Evolutionary conservation across 2,797 vertebrate genomes (phyloP).

Genomic region (Protosalanx chinensis): DNA sequence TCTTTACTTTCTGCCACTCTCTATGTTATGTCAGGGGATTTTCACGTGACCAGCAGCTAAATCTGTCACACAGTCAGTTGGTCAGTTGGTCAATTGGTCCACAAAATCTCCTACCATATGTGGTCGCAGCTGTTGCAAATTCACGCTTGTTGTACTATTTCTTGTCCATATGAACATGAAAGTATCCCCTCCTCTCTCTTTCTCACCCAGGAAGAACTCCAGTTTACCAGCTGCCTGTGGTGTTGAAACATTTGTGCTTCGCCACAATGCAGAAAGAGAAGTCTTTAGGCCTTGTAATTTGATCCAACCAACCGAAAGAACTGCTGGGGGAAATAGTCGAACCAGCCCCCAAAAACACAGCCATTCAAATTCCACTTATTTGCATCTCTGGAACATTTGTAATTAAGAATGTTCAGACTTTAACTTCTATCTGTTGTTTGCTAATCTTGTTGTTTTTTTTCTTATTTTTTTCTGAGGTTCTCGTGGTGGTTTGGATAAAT

Average conservation of each 20-base stretch:
- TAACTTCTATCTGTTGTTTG: background rate
- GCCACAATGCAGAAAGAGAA: background rate
- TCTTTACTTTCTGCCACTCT: no score
- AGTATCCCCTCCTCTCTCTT: background rate
- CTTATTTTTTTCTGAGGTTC: background rate
- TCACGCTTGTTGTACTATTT: no score
- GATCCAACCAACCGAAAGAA: slow-evolving; percentile 11
- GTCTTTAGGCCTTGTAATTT: background rate
- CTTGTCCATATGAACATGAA: background rate
- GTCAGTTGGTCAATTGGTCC: no score
- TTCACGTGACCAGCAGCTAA: no score
- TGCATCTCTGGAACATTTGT: background rate
- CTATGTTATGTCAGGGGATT: no score
- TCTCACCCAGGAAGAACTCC: background rate
- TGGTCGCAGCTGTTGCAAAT: background rate
- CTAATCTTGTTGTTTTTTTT: background rate
- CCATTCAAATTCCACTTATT: slow-evolving; percentile 13
- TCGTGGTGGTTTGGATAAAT: background rate
- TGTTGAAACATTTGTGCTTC: slow-evolving; percentile 43
- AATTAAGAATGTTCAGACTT: background rate
- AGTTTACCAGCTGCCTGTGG: slow-evolving; percentile 30
- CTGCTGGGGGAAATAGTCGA: background rate
- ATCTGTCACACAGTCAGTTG: no score
- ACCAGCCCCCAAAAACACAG: background rate
- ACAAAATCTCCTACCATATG: background rate